Evolutionary conservation across 2,797 vertebrate genomes (phyloP).

Genomic region (Carduelis carduelis): DNA sequence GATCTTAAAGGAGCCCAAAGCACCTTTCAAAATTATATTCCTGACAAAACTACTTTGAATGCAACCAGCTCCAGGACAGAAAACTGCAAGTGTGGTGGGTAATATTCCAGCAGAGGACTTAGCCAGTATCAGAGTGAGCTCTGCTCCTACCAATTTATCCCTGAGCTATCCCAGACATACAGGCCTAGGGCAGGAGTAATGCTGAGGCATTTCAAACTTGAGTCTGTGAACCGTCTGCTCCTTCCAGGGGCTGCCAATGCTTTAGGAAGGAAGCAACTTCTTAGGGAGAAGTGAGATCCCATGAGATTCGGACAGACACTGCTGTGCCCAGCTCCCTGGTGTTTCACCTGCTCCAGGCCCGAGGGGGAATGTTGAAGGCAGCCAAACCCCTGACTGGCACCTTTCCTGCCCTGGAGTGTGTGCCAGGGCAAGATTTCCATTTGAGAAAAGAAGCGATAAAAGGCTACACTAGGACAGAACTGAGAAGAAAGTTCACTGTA

Average conservation of each 20-base stretch:
- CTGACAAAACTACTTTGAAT: slow-evolving; percentile 58
- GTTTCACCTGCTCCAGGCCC: background rate
- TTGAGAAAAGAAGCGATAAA: background rate
- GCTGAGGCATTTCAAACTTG: background rate
- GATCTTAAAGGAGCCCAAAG: slow-evolving; percentile 67
- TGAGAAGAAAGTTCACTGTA: background rate
- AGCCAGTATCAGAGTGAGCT: background rate
- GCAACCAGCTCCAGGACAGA: slow-evolving; percentile 32
- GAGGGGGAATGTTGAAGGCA: fast-evolving
- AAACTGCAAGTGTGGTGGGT: background rate
- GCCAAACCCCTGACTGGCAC: background rate
- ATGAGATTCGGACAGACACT: fast-evolving
- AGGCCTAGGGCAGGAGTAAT: background rate
- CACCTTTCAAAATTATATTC: slow-evolving; percentile 62
- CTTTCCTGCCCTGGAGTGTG: background rate
- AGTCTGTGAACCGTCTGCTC: background rate
- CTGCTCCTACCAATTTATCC: background rate
- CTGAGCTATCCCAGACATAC: background rate
- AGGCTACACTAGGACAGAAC: background rate
- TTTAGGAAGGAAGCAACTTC: background rate
- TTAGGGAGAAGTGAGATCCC: background rate
- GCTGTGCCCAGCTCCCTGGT: background rate
- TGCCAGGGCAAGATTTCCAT: background rate
- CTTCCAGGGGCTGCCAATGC: background rate
- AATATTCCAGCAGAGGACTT: slow-evolving; percentile 12